Conservation (phyloP, 2,113 vertebrate species). For the Hippopotamus amphibius region DNA sequence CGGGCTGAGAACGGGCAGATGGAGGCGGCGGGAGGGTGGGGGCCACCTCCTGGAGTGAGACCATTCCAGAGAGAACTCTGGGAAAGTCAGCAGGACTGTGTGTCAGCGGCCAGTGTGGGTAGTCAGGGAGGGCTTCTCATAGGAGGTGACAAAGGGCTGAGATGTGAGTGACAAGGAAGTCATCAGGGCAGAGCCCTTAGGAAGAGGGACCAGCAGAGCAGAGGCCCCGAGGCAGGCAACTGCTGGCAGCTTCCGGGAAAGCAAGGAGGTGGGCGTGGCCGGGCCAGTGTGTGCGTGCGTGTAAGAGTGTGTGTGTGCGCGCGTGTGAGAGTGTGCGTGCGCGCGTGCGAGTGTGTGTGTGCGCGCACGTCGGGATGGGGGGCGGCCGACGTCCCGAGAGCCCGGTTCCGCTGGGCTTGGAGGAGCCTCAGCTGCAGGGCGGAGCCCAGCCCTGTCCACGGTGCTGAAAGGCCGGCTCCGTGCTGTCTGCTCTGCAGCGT, state of each 20-base stretch:
- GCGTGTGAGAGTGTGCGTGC: too few species aligned
- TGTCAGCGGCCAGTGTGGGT: neutral
- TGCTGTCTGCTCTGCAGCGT: fast-evolving
- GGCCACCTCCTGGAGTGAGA: too few species aligned
- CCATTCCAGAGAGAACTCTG: neutral
- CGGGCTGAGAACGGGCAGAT: neutral
- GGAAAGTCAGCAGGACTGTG: neutral
- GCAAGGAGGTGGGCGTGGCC: fast-evolving
- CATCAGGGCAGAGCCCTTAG: neutral
- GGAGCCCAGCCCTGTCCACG: neutral
- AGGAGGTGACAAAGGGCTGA: neutral
- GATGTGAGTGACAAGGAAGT: neutral
- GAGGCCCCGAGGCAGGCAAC: neutral
- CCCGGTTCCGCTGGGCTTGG: fast-evolving
- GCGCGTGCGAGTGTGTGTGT: too few species aligned
- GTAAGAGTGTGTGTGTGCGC: too few species aligned
- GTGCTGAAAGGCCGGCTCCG: neutral
- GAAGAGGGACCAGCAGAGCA: neutral
- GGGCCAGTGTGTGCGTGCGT: neutral
- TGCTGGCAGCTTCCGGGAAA: neutral
- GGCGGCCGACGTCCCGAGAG: too few species aligned
- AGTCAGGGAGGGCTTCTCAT: neutral
- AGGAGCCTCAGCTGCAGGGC: fast-evolving
- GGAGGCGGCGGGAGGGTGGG: too few species aligned
- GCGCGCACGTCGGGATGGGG: too few species aligned